Evolutionary conservation across 2,797 vertebrate genomes (phyloP), one percentile per base, ranked within the genome.

Genomic region (Cynopterus sphinx): DNA sequence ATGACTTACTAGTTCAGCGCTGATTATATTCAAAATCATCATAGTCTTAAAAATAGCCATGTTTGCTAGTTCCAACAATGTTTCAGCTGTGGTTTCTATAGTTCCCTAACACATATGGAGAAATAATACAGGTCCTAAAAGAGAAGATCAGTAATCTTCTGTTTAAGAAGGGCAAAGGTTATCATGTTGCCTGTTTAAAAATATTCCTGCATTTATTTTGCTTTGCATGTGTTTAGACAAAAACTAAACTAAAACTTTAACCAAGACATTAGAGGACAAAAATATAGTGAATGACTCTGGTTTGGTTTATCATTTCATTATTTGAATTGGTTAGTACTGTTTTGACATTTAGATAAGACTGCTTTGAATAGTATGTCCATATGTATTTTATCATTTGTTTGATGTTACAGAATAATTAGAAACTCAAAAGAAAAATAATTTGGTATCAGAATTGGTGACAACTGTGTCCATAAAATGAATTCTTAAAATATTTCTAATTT

Each of bases 41-140:
- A 55, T 17, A 63, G 36, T 87, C 59, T 93, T 95, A 73, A 96
- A 95, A 93, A 97, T 65, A 97, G 81, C 73, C 26, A 1, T 26
- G 39, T 90, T 92, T 82, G 24, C 71, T 96, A 59, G 7, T 92
- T 75, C 61, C 74, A 87, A 19, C 53, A 87, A 63, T 87, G 87
- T 87, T 96, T 87, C 36, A 87, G 63, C 59, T 41, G 70, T 16
- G 11, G 79, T 95, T 82, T 96, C 87, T 73, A 68, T 95, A 91
- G 90, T 82, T 96, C 57, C 85, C 81, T 93, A 46, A 17, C 73
- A 84, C 70, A 95, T 82, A 78, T 67, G 74, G 33, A 95, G 51
- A 95, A 91, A 81, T 59, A 70, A 74, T 55, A 31, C 26, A 19
- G 31, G 21, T 83, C 57, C 74, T 88, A 83, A 91, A 91, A 51